A percentile compares a stretch with the other conserved stretches of the same genome.
Evolutionary conservation across 64 coral and sea anemone species (phyloP).

Genomic region (Stichodactyla helianthus): DNA sequence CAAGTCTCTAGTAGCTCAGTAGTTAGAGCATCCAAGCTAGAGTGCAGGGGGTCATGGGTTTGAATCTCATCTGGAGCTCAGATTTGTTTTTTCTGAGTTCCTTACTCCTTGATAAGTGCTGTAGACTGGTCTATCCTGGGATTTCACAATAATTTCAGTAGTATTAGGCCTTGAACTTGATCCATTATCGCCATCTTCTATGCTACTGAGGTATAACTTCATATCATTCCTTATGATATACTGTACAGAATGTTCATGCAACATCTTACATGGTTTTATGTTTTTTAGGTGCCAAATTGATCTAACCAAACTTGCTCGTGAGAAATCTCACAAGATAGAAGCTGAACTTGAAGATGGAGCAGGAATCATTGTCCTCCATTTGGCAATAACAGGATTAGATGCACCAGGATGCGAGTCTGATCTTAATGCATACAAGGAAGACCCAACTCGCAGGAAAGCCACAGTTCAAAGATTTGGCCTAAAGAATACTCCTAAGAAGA

Average conservation of each 20-base stretch:
- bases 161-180: no score
- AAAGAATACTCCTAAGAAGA: conserved; percentile 94
- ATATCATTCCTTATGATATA: not conserved
- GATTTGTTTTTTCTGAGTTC: no score
- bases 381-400: conserved; percentile 82
- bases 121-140: no score
- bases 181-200: no score
- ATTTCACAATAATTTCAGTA: no score
- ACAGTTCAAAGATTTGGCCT: conserved; percentile 55
- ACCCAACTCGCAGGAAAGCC: conserved; percentile 55
- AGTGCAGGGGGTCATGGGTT: no score
- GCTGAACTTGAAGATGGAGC: conserved; percentile 94
- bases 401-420: conserved; percentile 82
- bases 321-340: conserved; percentile 96
- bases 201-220: no score
- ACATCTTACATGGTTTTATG: not conserved
- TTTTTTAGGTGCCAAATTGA: conserved; percentile 83
- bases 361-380: conserved; percentile 80
- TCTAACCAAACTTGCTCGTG: conserved; percentile 63
- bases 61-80: no score
- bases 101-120: no score
- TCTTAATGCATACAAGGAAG: conserved; percentile 59
- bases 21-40: no score
- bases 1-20: no score
- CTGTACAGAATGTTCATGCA: not conserved